Evolutionary conservation across 2,113 vertebrate genomes (phyloP).

Genomic region (Ploceus nigricollis): DNA sequence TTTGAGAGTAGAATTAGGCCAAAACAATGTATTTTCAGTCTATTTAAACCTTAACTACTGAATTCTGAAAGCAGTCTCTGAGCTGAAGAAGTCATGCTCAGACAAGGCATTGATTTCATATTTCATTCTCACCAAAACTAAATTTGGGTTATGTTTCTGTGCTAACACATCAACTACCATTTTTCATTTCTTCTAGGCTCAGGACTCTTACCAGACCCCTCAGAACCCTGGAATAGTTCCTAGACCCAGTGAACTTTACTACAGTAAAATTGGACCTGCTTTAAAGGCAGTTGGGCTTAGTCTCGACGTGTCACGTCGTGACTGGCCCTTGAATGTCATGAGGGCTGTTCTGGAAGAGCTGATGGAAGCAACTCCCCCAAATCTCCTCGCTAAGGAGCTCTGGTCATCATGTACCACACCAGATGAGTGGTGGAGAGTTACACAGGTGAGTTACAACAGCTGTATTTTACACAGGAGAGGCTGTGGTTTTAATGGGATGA

Average conservation of each 20-base stretch:
- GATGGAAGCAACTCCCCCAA: conserved; percentile 95
- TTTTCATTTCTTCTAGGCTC: conserved; percentile 69
- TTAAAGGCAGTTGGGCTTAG: conserved; percentile 92
- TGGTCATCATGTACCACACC: conserved; percentile 97
- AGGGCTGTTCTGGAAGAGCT: conserved; percentile 93
- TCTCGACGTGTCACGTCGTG: conserved; percentile 90
- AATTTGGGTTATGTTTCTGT: background rate
- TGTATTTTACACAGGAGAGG: background rate
- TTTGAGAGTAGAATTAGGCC: background rate
- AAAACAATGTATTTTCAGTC: background rate
- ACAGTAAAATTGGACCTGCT: conserved; percentile 95
- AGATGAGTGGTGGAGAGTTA: conserved; percentile 98
- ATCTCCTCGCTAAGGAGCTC: conserved; percentile 93
- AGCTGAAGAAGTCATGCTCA: background rate
- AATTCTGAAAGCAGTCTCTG: background rate
- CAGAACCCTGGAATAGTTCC: conserved; percentile 92
- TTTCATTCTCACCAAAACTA: background rate
- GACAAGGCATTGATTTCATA: background rate
- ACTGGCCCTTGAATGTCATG: conserved; percentile 96
- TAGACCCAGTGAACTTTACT: conserved; percentile 96
- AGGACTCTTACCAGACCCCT: conserved; percentile 90
- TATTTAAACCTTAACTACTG: background rate
- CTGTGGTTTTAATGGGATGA: background rate
- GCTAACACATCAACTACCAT: background rate
- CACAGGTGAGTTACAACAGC: conserved; percentile 79